A percentile compares a stretch with the other conserved stretches of the same genome.
Evolutionary conservation across 2,113 vertebrate species (phyloP).

Genomic region (Erpornis zantholeuca): DNA sequence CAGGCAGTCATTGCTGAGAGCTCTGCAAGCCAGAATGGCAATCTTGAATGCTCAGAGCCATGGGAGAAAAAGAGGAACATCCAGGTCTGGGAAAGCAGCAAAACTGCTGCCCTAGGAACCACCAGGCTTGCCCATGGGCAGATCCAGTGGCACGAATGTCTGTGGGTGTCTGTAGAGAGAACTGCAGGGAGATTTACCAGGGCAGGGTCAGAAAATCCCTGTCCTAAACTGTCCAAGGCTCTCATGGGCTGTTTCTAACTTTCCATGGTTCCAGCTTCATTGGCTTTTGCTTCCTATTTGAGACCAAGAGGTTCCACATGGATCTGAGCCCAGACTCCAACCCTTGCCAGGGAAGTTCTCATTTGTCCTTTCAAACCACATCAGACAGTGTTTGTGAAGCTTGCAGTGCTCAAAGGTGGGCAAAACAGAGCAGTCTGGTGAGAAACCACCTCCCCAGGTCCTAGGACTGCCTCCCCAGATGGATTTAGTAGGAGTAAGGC

Average conservation of each 20-base stretch:
- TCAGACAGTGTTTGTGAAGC: not conserved
- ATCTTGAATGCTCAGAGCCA: not conserved
- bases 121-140: not conserved
- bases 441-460: not conserved
- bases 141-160: not conserved
- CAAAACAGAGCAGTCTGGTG: not conserved
- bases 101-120: not conserved
- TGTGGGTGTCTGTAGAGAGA: not conserved
- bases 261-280: not conserved
- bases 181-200: not conserved
- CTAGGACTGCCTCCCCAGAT: not conserved
- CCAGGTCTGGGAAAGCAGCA: not conserved
- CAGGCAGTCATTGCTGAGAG: not conserved
- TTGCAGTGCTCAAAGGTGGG: not conserved
- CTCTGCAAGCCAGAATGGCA: not conserved
- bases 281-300: rapidly evolving
- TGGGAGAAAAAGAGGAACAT: rapidly evolving
- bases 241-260: not conserved
- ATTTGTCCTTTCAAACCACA: not conserved
- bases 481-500: not conserved
- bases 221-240: not conserved
- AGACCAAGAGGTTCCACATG: not conserved
- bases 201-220: not conserved
- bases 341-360: not conserved
- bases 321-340: not conserved